Evolutionary conservation across 1,140 invertebrate genomes (phyloP).

Genomic region (Cotesia vestalis): DNA sequence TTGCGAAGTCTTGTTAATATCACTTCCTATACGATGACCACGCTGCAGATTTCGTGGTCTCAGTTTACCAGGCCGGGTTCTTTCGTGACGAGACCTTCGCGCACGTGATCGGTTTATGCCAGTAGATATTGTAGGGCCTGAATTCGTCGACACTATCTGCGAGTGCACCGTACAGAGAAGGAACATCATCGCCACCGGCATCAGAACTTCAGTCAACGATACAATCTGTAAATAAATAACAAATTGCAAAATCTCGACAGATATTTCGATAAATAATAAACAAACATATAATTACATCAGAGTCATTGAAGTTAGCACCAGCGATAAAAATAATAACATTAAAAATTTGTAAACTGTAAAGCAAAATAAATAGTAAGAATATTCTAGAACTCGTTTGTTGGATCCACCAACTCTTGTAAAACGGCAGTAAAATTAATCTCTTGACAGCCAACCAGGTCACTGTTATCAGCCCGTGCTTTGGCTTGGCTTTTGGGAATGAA

Average conservation of each 20-base stretch:
- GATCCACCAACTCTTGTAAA: conserved; percentile 88
- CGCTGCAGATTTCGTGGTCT: conserved; percentile 46
- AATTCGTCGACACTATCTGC: conserved; percentile 85
- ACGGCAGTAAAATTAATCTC: conserved; percentile 82
- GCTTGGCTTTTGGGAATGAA: conserved; percentile 92
- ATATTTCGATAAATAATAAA: conserved; percentile 16
- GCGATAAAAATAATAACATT: conserved; percentile 73
- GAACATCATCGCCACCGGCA: conserved; percentile 83
- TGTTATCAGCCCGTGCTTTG: conserved; percentile 85
- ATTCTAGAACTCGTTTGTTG: conserved; percentile 82
- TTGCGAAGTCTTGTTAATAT: conserved; percentile 56
- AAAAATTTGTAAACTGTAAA: conserved; percentile 80
- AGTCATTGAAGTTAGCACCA: conserved; percentile 58
- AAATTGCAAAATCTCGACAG: background rate
- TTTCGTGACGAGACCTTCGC: conserved; percentile 51
- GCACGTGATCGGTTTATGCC: conserved; percentile 53
- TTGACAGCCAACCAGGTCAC: conserved; percentile 82
- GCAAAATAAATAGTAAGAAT: conserved; percentile 76
- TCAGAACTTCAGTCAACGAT: conserved; percentile 73
- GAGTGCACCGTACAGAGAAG: conserved; percentile 87
- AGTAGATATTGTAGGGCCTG: conserved; percentile 56
- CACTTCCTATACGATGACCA: conserved; percentile 53
- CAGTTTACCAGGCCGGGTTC: conserved; percentile 56
- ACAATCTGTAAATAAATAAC: conserved; percentile 59
- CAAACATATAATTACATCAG: conserved; percentile 53